These are phyloP conservation scores for Tetanocera ferruginea DNA, from an alignment of 2,888 invertebrate species.

Conservation along the genomic window DNA sequence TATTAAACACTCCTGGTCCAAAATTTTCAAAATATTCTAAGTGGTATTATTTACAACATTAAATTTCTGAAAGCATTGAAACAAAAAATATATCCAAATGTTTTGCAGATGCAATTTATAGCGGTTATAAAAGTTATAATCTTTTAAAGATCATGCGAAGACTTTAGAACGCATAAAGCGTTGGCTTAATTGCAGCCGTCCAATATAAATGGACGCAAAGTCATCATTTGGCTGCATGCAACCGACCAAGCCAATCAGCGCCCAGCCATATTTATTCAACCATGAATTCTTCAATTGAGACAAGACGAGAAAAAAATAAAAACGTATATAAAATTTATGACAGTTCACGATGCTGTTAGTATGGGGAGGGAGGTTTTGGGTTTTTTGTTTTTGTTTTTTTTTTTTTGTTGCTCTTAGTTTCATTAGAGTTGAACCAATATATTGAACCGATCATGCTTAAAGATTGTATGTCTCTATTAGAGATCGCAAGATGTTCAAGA, in stretches of 20 bases:
- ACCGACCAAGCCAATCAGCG: not conserved
- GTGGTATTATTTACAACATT: too few relatives aligned
- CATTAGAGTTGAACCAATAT: not conserved
- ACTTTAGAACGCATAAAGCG: not conserved
- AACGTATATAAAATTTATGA: too few relatives aligned
- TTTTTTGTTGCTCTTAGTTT: too few relatives aligned
- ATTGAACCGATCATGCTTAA: constrained; percentile 41
- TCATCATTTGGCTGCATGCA: not conserved
- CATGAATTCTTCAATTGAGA: not conserved
- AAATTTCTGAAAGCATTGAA: not conserved
- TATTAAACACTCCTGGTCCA: too few relatives aligned
- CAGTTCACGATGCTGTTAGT: too few relatives aligned
- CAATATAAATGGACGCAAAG: not conserved
- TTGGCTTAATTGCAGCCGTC: constrained; percentile 18
- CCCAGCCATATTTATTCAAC: not conserved
- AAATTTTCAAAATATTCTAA: too few relatives aligned
- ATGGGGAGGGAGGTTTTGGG: too few relatives aligned
- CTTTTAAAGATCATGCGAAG: constrained; percentile 19
- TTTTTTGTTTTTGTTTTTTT: too few relatives aligned
- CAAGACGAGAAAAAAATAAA: too few relatives aligned
- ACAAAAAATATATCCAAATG: not conserved
- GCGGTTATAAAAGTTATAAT: constrained; percentile 27
- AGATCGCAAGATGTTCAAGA: constrained; percentile 31
- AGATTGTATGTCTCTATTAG: constrained; percentile 51
- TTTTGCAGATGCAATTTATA: constrained; percentile 24